A percentile compares a stretch with the other conserved stretches of the same genome.
Conservation (phyloP, 2,113 vertebrate genomes). For the Athene cunicularia region DNA sequence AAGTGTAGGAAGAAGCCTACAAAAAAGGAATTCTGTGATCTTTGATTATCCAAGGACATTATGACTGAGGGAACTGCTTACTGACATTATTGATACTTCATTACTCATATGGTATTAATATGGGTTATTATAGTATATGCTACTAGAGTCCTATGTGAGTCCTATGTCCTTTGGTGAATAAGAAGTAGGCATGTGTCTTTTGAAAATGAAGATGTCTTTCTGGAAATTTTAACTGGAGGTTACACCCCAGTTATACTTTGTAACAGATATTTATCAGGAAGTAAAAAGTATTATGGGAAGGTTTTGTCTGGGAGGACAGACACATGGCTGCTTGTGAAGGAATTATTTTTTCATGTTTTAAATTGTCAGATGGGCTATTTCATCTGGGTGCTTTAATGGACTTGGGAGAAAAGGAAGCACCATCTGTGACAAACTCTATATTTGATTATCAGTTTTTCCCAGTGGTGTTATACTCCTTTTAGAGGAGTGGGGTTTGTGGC, state of each 20-base stretch:
- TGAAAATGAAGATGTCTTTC: background rate
- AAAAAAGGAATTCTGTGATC: background rate
- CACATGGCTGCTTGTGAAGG: background rate
- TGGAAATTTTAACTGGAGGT: background rate
- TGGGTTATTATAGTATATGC: background rate
- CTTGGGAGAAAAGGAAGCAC: accelerated
- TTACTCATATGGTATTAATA: background rate
- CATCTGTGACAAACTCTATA: background rate
- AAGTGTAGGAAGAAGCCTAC: background rate
- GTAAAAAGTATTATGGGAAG: background rate
- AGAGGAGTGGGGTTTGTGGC: background rate
- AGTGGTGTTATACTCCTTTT: background rate
- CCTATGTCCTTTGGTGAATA: background rate
- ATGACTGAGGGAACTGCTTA: background rate
- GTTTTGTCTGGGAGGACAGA: background rate
- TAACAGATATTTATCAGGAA: background rate
- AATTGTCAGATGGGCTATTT: background rate
- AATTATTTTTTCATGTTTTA: background rate
- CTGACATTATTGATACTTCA: background rate
- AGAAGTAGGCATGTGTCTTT: background rate
- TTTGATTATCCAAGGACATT: background rate
- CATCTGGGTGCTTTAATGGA: background rate
- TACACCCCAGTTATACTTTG: background rate
- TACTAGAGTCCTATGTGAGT: background rate
- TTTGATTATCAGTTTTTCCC: background rate